Conservation (phyloP, 2,113 vertebrate species). For the Oreochromis tanganicae region DNA sequence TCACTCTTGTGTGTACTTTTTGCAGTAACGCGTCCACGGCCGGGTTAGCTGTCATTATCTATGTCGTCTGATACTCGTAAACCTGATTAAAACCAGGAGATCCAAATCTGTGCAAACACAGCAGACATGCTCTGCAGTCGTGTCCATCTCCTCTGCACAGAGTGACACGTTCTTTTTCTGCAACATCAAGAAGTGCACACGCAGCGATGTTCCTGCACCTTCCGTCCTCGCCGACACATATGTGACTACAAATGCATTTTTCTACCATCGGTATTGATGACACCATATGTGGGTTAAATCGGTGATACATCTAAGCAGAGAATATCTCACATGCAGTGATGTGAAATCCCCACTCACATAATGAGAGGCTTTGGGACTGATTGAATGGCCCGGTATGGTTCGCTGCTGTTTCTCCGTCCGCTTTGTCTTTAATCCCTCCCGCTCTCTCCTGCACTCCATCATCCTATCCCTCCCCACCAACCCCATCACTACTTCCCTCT, state of each 20-base stretch:
- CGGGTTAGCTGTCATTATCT: neutral
- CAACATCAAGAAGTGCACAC: neutral
- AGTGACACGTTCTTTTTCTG: neutral
- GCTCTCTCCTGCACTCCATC: conserved; percentile 44
- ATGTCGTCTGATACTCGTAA: neutral
- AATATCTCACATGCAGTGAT: neutral
- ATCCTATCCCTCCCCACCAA: neutral
- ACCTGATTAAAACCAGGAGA: neutral
- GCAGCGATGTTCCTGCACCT: neutral
- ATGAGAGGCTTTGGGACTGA: conserved; percentile 41
- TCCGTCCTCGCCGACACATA: neutral
- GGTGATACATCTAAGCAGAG: conserved; percentile 5
- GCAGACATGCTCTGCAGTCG: neutral
- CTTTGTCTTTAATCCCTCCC: conserved; percentile 39
- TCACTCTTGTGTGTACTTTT: neutral
- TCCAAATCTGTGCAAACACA: neutral
- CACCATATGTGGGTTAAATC: neutral
- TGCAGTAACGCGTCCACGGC: neutral
- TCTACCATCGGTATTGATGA: neutral
- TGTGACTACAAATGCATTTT: neutral
- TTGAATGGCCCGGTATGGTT: neutral
- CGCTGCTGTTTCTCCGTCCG: conserved; percentile 35
- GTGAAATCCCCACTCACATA: conserved; percentile 22
- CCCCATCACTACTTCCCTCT: conserved; percentile 2
- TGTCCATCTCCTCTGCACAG: neutral